Base-by-base conservation (phyloP, 2,113 vertebrate species). In the Cyrtonyx montezumae region DNA sequence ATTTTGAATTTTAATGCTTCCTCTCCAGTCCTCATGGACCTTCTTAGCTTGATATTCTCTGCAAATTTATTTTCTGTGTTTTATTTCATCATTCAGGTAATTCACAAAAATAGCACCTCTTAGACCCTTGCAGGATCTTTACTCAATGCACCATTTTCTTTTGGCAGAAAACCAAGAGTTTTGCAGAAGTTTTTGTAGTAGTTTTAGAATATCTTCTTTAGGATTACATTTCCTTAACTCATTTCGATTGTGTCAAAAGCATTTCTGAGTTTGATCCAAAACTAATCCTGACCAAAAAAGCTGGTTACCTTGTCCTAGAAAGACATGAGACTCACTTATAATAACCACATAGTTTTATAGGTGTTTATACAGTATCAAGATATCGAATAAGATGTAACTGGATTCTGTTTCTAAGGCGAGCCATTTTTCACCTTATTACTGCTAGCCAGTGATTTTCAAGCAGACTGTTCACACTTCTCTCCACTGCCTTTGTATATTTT, bases 191-290 rank as follows among this genome's bases (percentile, higher is more conserved):
- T 79, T 76, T 63, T 83, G 65, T 53, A 76, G 49, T n/a, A 59
- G 67, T 62, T 37, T 17, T 77, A 79, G 85, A 91, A 55, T 70
- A 87, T 85, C 82, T 90, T 91, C 21, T 42, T 85, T 0, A 2
- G 80, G 73, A 77, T 83, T 78, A 78, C 82, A 83, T 49, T 65
- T 55, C 79, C 56, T 82, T 84, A 85, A 71, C 79, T 95, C 63
- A 36, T 95, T 91, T 92, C 91, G 74, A 51, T 84, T 75, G 66
- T 91, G 65, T 83, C 53, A 85, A 88, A 94, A 80, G 49, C 59
- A 94, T 91, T 91, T 69, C 88, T 91, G 82, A 94, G 90, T 76
- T 77, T 86, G 95, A 93, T 91, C 71, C 90, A 55, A 94, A 95
- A 79, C 37, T 77, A 77, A 67, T 91, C 74, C 43, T 65, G 56